These are phyloP conservation scores for Percina caprodes DNA, from an alignment of 2,113 vertebrate genomes.

Conservation along the genomic window DNA sequence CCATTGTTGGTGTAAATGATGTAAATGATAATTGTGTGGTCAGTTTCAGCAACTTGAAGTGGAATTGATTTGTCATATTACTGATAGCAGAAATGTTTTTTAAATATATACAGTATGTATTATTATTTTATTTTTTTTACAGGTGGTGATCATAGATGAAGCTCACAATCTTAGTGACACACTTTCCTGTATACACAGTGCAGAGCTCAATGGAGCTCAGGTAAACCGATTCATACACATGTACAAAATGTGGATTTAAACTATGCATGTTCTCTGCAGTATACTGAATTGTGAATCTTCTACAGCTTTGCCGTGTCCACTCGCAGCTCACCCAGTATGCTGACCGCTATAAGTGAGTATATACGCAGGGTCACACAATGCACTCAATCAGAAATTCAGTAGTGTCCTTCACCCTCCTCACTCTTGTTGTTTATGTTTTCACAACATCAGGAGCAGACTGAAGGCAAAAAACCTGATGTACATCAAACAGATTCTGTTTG, in stretches of 20 bases:
- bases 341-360: conserved; percentile 91
- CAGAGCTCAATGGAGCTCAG: conserved; percentile 91
- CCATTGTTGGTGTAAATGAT: too few species aligned
- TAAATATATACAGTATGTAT: neutral
- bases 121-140: neutral
- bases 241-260: neutral
- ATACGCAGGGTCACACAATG: neutral
- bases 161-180: conserved; percentile 97
- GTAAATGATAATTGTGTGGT: too few species aligned
- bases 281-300: conserved; percentile 13
- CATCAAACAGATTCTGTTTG: conserved; percentile 95
- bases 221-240: conserved; percentile 72
- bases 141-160: conserved; percentile 92
- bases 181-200: conserved; percentile 91
- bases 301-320: conserved; percentile 92
- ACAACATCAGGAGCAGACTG: conserved; percentile 86
- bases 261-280: neutral
- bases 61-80: neutral
- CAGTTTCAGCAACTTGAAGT: neutral
- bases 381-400: neutral
- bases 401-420: neutral
- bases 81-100: neutral
- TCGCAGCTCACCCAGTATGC: conserved; percentile 94
- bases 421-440: conserved; percentile 26
- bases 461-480: conserved; percentile 99